Evolutionary conservation across 1,140 invertebrate genomes (phyloP), one percentile per base, ranked within the genome.

Genomic region (Orchesella cincta): DNA sequence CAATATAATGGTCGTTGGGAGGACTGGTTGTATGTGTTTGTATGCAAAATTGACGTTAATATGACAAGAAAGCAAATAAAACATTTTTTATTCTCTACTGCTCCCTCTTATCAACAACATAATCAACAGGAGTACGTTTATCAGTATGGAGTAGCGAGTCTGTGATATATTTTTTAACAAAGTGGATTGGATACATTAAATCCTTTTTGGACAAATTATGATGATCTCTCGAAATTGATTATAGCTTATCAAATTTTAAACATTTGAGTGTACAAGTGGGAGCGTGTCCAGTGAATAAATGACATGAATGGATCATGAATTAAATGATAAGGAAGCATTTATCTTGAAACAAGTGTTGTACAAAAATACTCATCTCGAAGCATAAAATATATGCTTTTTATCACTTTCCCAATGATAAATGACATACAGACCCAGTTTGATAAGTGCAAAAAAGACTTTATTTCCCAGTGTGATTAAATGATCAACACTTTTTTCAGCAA

Each of bases 31-130:
- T 26, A 23, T 18, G 23, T 57, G 54, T 57, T 57, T 3, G 62
- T 14, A 31, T 67, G 62, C 62, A 67, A 33, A 67, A 67, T 67
- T 67, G 62, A 67, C 62, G 31, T 67, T 67, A 67, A 67, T 67
- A 67, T 67, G 62, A 67, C 62, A 67, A 12, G 31, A 18, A 14
- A 33, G 62, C 62, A 67, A 67, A 67, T 67, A 67, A 67, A 67
- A 67, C n/a, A 23, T 67, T 26, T 67, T 23, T 57, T 12, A 23
- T 5, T 57, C 12, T 8, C 39, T 46, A 18, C 5, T 18, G 5
- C 18, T 46, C 18, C 5, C 39, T 46, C n/a, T n/a, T n/a, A n/a
- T n/a, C n/a, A n/a, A n/a, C n/a, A n/a, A n/a, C n/a, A n/a, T n/a
- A n/a, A n/a, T n/a, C n/a, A n/a, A n/a, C n/a, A n/a, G n/a, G n/a